phyloP scores from a whole-genome alignment of 2,113 vertebrate species.

The Toxostoma redivivum region DNA sequence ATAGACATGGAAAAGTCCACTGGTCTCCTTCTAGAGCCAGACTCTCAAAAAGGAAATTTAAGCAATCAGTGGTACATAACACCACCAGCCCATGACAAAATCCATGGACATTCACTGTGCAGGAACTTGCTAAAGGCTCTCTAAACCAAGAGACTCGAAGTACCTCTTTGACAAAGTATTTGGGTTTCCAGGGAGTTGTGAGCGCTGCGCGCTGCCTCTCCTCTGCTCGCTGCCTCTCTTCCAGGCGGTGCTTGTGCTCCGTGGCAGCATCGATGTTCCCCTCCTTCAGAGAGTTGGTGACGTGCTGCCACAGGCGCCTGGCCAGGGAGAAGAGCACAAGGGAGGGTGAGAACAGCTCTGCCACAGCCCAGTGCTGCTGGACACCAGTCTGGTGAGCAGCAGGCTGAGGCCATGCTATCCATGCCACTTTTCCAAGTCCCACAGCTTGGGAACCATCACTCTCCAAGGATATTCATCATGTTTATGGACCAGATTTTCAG shows the following conservation, averaged over 20 bases:
- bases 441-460: rapidly evolving
- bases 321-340: not conserved
- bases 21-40: not conserved
- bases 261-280: constrained; percentile 86
- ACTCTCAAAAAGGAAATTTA: not conserved
- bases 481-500: not conserved
- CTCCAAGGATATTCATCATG: rapidly evolving
- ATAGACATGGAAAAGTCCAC: not conserved
- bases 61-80: not conserved
- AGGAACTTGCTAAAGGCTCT: not conserved
- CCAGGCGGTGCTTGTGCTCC: constrained; percentile 86
- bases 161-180: constrained; percentile 92
- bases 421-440: rapidly evolving
- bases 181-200: constrained; percentile 82
- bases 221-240: constrained; percentile 87
- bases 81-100: not conserved
- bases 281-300: constrained; percentile 84
- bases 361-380: not conserved
- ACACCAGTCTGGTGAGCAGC: rapidly evolving
- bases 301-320: constrained; percentile 89
- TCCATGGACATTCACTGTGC: not conserved
- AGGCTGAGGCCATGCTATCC: rapidly evolving
- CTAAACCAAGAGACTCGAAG: not conserved
- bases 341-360: not conserved
- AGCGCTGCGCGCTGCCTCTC: constrained; percentile 78